Conservation (phyloP, 2,113 vertebrate genomes). For the Toxotes chatareus region DNA sequence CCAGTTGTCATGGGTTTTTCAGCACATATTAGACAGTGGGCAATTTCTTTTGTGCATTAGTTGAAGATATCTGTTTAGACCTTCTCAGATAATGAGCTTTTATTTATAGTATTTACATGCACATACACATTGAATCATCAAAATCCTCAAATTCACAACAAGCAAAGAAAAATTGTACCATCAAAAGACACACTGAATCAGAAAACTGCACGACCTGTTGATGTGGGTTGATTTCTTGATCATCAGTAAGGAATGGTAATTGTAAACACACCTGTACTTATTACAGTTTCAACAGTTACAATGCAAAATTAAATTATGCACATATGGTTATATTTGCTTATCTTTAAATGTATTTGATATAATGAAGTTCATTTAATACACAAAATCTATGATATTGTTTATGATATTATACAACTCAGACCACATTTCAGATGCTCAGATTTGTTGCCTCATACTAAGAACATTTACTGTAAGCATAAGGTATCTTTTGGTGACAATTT, state of each 20-base stretch:
- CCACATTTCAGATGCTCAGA: background rate
- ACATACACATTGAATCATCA: background rate
- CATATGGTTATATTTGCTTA: background rate
- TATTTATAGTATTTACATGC: background rate
- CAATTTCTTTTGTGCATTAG: no score
- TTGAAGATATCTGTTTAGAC: no score
- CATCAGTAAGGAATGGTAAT: no score
- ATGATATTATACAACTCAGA: background rate
- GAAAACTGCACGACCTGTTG: no score
- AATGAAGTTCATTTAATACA: no score
- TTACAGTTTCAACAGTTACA: background rate
- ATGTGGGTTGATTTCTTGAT: no score
- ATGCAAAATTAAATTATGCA: background rate
- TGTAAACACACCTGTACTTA: no score
- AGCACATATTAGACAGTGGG: background rate
- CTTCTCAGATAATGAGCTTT: no score
- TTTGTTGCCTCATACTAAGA: background rate
- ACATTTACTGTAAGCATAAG: background rate
- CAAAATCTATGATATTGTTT: background rate
- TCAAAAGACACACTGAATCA: no score
- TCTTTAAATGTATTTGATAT: background rate
- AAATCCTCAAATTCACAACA: no score
- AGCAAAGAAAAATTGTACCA: no score
- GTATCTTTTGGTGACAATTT: background rate
- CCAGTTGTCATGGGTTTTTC: background rate